Conservation (phyloP, 2,888 invertebrate species). For the Dolichopus griseipennis region DNA sequence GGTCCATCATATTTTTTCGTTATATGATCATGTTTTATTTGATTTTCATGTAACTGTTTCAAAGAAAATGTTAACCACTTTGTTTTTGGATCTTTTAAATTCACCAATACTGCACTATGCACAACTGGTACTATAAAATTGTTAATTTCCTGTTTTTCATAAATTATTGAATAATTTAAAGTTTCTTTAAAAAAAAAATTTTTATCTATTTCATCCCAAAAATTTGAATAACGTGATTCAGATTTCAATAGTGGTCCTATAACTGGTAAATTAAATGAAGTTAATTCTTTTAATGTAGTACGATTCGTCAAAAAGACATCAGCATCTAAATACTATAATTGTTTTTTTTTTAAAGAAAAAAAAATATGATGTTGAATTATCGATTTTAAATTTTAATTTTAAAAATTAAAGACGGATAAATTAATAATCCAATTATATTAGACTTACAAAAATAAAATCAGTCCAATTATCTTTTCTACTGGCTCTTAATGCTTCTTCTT, state of each 20-base stretch:
- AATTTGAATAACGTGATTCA: slow-evolving; percentile 85
- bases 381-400: too few species aligned
- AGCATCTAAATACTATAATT: slow-evolving; percentile 67
- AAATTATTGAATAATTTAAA: slow-evolving; percentile 72
- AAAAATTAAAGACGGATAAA: background rate
- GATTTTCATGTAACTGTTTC: slow-evolving; percentile 28
- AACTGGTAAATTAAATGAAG: slow-evolving; percentile 54
- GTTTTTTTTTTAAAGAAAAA: too few species aligned
- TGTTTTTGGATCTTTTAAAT: slow-evolving; percentile 53
- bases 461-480: slow-evolving; percentile 73
- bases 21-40: slow-evolving; percentile 17
- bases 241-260: slow-evolving; percentile 80
- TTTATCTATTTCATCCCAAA: slow-evolving; percentile 88
- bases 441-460: slow-evolving; percentile 76
- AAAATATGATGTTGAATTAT: too few species aligned
- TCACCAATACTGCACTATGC: slow-evolving; percentile 75
- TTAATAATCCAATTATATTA: too few species aligned
- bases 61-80: slow-evolving; percentile 65
- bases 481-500: slow-evolving; percentile 64
- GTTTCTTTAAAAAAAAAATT: slow-evolving; percentile 77
- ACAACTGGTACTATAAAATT: slow-evolving; percentile 85
- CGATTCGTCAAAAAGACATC: slow-evolving; percentile 72
- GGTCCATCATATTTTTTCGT: slow-evolving; percentile 60
- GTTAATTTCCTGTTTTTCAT: slow-evolving; percentile 58
- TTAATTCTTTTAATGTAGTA: slow-evolving; percentile 53